Evolutionary conservation across 2,888 invertebrate species (phyloP).

Genomic region (Apotomis turbidana): DNA sequence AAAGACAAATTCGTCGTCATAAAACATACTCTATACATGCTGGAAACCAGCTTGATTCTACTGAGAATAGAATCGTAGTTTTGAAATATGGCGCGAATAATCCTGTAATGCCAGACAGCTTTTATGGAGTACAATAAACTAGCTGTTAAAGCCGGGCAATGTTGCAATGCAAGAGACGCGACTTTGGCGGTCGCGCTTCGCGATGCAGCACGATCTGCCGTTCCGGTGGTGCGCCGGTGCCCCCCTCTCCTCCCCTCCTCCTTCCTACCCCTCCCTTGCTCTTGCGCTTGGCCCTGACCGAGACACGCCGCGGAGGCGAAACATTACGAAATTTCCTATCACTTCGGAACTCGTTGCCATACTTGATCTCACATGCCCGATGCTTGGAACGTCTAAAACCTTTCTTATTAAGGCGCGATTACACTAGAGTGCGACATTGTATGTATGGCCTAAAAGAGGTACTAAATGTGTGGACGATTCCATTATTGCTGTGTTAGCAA

Average conservation of each 20-base stretch:
- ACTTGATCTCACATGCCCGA: background rate
- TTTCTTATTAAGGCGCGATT: background rate
- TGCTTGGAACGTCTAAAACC: background rate
- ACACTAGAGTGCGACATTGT: too few species aligned
- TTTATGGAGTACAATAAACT: constrained; percentile 27
- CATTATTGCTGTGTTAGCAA: background rate
- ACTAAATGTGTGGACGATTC: too few species aligned
- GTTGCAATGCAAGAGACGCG: constrained; percentile 78
- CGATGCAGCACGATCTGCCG: constrained; percentile 83
- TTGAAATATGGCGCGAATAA: background rate
- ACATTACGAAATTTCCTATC: constrained; percentile 77
- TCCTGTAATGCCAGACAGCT: constrained; percentile 18
- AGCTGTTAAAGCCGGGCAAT: constrained; percentile 63
- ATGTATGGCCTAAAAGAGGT: too few species aligned
- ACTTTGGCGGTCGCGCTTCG: constrained; percentile 81
- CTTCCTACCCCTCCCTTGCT: constrained; percentile 49
- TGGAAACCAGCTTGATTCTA: too few species aligned
- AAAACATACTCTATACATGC: background rate
- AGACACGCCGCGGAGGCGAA: constrained; percentile 75
- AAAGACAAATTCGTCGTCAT: background rate
- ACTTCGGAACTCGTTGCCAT: constrained; percentile 63
- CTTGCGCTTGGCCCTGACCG: constrained; percentile 76
- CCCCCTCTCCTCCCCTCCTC: constrained; percentile 50
- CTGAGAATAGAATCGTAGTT: background rate
- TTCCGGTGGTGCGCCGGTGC: constrained; percentile 76